Percentiles rank a stretch among this genome's conserved stretches.
Evolutionary conservation across 2,888 invertebrate species (phyloP).

Genomic region (Bimastos eiseni): DNA sequence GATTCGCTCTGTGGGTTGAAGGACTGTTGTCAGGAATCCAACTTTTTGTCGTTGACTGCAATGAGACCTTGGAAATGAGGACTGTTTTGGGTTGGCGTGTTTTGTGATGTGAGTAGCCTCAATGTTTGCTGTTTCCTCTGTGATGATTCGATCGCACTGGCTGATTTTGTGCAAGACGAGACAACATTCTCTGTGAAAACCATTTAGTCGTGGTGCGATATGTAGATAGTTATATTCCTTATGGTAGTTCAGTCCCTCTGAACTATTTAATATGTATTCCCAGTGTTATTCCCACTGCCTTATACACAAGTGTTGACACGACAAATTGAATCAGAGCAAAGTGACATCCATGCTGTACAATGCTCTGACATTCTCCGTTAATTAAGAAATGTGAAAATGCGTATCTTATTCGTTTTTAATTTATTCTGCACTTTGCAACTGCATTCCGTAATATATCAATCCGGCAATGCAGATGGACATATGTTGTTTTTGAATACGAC

Average conservation of each 20-base stretch:
- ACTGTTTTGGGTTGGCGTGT: not conserved
- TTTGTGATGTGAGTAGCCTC: not conserved
- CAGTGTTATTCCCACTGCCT: not conserved
- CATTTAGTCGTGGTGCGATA: not conserved
- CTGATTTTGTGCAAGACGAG: not conserved
- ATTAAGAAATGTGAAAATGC: not conserved
- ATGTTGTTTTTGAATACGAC: not conserved
- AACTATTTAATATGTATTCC: not conserved
- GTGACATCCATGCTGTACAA: not conserved
- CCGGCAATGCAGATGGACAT: not conserved
- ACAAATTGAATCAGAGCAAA: not conserved
- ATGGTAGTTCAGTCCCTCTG: not conserved
- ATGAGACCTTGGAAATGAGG: not conserved
- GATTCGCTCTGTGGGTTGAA: not conserved
- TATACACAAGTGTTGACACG: not conserved
- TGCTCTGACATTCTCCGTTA: not conserved
- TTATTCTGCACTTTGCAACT: not conserved
- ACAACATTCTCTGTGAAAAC: not conserved
- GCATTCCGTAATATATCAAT: not conserved
- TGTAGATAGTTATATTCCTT: not conserved
- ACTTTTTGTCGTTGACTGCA: not conserved
- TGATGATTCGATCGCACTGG: not conserved
- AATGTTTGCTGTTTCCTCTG: not conserved
- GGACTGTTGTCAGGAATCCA: no score
- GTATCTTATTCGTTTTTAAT: no score